Percentiles rank a stretch among this genome's conserved stretches.
Conservation (phyloP, 1,140 invertebrate species). For the Uloborus diversus region DNA sequence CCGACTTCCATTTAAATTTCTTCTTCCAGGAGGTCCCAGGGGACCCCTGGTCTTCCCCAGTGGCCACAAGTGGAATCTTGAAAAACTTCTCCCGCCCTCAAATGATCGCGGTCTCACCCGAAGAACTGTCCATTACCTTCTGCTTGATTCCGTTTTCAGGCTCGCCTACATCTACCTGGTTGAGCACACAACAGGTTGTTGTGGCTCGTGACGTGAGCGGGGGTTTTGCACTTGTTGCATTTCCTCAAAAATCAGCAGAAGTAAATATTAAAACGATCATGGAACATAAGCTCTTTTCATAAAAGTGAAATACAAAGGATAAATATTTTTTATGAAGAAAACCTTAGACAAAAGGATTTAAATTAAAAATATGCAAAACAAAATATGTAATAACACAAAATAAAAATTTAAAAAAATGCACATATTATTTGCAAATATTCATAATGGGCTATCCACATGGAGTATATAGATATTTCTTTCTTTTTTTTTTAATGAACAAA, state of each 20-base stretch:
- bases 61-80: background rate
- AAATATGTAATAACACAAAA: too few relatives aligned
- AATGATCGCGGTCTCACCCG: constrained; percentile 7
- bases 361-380: too few relatives aligned
- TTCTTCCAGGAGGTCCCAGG: constrained; percentile 31
- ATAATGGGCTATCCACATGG: too few relatives aligned
- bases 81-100: background rate
- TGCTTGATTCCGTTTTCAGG: background rate
- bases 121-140: constrained; percentile 11
- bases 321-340: too few relatives aligned
- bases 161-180: constrained; percentile 12
- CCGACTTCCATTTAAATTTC: constrained; percentile 32
- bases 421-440: too few relatives aligned
- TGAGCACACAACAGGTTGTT: constrained; percentile 19
- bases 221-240: constrained; percentile 14
- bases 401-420: too few relatives aligned
- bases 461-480: too few relatives aligned
- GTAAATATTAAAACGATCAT: too few relatives aligned
- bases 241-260: background rate
- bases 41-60: constrained; percentile 15
- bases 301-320: too few relatives aligned
- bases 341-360: too few relatives aligned
- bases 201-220: background rate
- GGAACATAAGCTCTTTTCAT: too few relatives aligned
- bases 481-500: too few relatives aligned